Evolutionary conservation across 2,797 vertebrate genomes (phyloP), one percentile per base, ranked within the genome.

Genomic region (Coilia nasus): DNA sequence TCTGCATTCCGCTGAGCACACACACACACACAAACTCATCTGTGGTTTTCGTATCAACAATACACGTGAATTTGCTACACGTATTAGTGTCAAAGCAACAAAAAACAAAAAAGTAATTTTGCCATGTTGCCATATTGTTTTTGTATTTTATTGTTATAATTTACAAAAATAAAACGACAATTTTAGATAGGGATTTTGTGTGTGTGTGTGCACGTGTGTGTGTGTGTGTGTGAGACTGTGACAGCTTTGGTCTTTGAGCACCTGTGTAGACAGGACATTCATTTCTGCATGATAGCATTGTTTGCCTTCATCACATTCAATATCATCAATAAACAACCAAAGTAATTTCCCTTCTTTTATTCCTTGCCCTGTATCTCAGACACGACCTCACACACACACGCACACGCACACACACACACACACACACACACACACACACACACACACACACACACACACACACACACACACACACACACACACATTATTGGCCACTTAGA

Each of bases 281-380:
- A 75, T 25, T 64, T 64, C 60, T 35, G 14, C 56, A 80, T 82
- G 86, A 90, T 80, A 86, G 81, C 21, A 86, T 84, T 81, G 83
- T 88, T 86, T 87, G 83, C 71, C 84, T 23, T 47, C 47, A 56
- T 84, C 62, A 41, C 19, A 47, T 87, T 85, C 78, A 81, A 80
- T 86, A 85, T 82, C 35, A 59, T 54, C 83, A 23, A 80, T 44
- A 56, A 64, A 62, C 81, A 85, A 46, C 23, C 83, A 81, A 10
- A 10, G 23, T 78, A 80, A 87, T 87, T 86, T 90, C 84, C 81
- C 47, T 71, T 3, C 11, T 81, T 80, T 71, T 71, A 75, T 60
- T 67, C 82, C 15, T 12, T 71, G 56, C 46, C 15, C 3, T 75
- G 35, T 15, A 60, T 85, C 60, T 78, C 75, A 75, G 59, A 83